phyloP scores from a whole-genome alignment of 2,797 vertebrate genomes.

The Crenuchus spilurus region DNA sequence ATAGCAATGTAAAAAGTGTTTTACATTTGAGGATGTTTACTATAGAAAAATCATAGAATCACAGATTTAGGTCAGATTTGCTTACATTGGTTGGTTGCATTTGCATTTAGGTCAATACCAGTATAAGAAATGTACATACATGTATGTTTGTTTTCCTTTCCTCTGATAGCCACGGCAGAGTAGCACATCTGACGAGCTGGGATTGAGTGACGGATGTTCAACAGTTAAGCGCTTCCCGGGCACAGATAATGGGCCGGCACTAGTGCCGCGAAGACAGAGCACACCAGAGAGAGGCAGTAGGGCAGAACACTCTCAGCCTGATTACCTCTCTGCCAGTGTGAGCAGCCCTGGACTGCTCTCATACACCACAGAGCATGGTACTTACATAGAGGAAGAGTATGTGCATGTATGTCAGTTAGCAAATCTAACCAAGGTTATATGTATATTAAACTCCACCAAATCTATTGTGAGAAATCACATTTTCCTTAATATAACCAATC shows the following conservation, averaged over 20 bases:
- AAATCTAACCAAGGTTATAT: too few relatives aligned
- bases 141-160: not conserved
- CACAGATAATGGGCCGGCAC: conserved; percentile 77
- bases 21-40: not conserved
- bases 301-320: conserved; percentile 66
- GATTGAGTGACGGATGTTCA: conserved; percentile 82
- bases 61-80: too few relatives aligned
- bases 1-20: not conserved
- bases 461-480: not conserved
- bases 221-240: conserved; percentile 89
- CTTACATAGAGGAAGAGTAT: not conserved
- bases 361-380: conserved; percentile 67
- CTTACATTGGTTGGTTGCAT: too few relatives aligned
- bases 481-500: not conserved
- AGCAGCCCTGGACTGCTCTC: conserved; percentile 84
- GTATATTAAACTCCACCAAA: not conserved
- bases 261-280: conserved; percentile 84
- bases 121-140: not conserved
- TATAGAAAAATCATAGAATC: not conserved
- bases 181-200: conserved; percentile 85
- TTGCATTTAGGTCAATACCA: not conserved
- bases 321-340: conserved; percentile 84
- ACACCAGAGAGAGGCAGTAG: conserved; percentile 81
- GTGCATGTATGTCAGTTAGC: too few relatives aligned
- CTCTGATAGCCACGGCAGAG: conserved; percentile 82